Conservation (phyloP, 2,113 vertebrate species). For the Epinephelus moara region DNA sequence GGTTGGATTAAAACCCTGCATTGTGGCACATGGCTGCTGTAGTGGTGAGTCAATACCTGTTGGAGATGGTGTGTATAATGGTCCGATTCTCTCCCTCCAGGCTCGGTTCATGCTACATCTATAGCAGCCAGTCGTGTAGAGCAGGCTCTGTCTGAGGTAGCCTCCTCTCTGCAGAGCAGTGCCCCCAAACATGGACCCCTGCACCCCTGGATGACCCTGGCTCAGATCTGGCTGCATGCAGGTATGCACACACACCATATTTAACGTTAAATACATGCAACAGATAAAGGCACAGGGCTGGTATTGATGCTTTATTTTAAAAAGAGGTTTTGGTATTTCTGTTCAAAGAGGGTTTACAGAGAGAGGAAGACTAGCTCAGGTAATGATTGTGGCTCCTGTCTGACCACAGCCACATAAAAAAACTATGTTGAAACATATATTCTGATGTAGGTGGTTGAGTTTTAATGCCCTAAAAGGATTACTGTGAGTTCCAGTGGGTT, state of each 20-base stretch:
- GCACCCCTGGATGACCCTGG: slow-evolving; percentile 99
- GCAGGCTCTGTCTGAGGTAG: slow-evolving; percentile 96
- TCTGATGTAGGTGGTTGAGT: neutral
- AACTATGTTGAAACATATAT: neutral
- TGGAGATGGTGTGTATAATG: neutral
- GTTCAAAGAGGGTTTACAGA: neutral
- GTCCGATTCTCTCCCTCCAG: slow-evolving; percentile 73
- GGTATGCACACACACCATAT: slow-evolving; percentile 78
- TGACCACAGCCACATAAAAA: neutral
- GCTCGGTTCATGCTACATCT: slow-evolving; percentile 96
- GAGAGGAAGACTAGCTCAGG: neutral
- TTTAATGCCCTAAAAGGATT: neutral
- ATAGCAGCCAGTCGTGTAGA: slow-evolving; percentile 98
- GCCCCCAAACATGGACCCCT: slow-evolving; percentile 95
- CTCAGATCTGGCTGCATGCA: slow-evolving; percentile 99
- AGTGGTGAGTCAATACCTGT: neutral
- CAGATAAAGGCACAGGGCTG: too few relatives aligned
- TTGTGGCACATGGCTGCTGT: slow-evolving; percentile 40
- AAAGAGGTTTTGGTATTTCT: neutral
- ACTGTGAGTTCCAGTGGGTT: neutral
- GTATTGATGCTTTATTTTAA: neutral
- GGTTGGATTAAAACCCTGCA: slow-evolving; percentile 37
- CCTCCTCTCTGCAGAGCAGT: slow-evolving; percentile 97
- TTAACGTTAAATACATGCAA: neutral
- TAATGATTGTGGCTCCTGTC: neutral